Base-by-base conservation (phyloP, 2,888 invertebrate genomes). In the Malthinus flaveolus region DNA sequence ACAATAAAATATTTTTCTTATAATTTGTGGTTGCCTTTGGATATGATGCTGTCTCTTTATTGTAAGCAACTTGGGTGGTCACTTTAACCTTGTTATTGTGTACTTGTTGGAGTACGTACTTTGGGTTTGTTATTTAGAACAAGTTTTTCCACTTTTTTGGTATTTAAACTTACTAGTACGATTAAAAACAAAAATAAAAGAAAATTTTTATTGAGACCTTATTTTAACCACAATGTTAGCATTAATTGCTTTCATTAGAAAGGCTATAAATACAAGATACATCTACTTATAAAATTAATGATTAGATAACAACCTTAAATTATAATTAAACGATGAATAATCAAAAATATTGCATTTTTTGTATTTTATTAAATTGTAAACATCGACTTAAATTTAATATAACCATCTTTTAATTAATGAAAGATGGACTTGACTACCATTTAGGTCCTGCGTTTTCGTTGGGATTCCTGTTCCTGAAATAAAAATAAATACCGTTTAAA, bases 361-460 rank as follows among this genome's bases (percentile, higher is more conserved):
- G 37, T 50, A 37, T 50, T 23, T 23, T 5, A 23, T 23, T 23
- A 23, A 23, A 23, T 23, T 23, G 23, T 23, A 23, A 23, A 23
- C 23, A 42, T 42, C 23, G 39, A 42, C 39, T 15, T n/a, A 42
- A 42, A 15, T 42, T 42, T 39, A 10, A 15, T 42, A 15, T 23
- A 23, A 23, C 2, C 15, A 15, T 42, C 39, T 13, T 36, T 42
- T 42, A 42, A 42, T 42, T 42, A 23, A 42, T 42, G 15, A 13
- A 42, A 42, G 15, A 13, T 9, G n/a, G n/a, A 42, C 39, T 11
- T 12, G n/a, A 23, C 23, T 42, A 12, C 13, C 12, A 15, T 62
- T 75, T 74, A 77, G 64, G 77, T 72, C 64, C 72, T 73, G 50
- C 76, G 74, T 69, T 76, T 77, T 71, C 76, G 75, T 62, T 73